Conservation (phyloP, 2,888 invertebrate genomes). For the Eilema depressum region DNA sequence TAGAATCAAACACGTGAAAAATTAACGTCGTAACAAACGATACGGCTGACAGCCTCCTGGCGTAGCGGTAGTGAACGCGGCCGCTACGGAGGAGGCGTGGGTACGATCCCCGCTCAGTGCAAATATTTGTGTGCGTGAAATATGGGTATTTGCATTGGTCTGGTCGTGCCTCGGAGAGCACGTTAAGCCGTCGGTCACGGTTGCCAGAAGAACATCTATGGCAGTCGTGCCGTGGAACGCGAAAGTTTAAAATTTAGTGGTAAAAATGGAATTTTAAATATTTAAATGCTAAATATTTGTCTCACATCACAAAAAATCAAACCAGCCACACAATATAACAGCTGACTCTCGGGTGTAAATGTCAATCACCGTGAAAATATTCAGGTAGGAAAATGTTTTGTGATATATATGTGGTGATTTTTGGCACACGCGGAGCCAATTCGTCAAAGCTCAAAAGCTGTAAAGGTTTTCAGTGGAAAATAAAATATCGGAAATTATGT, state of each 20-base stretch:
- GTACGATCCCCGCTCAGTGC: too few relatives aligned
- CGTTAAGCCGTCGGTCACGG: too few relatives aligned
- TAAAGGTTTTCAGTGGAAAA: conserved; percentile 25
- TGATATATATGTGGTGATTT: conserved; percentile 29
- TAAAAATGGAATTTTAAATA: neutral
- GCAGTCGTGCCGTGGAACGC: too few relatives aligned
- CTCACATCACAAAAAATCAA: conserved; percentile 29
- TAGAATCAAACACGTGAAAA: too few relatives aligned
- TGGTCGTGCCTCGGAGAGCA: too few relatives aligned
- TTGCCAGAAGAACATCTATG: too few relatives aligned
- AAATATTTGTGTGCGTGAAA: too few relatives aligned
- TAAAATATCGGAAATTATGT: neutral
- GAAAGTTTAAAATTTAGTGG: neutral
- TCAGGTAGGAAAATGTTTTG: conserved; percentile 46
- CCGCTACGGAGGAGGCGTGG: too few relatives aligned
- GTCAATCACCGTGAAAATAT: conserved; percentile 50
- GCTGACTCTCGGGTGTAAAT: conserved; percentile 37
- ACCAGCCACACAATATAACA: conserved; percentile 33
- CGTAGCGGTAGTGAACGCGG: too few relatives aligned
- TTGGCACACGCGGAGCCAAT: conserved; percentile 41
- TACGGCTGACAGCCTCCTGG: too few relatives aligned
- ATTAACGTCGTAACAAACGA: too few relatives aligned
- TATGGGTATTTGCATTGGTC: too few relatives aligned
- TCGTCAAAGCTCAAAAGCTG: conserved; percentile 40
- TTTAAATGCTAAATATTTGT: neutral